Conservation (phyloP, 2,888 invertebrate genomes). For the Catocala fraxini region DNA sequence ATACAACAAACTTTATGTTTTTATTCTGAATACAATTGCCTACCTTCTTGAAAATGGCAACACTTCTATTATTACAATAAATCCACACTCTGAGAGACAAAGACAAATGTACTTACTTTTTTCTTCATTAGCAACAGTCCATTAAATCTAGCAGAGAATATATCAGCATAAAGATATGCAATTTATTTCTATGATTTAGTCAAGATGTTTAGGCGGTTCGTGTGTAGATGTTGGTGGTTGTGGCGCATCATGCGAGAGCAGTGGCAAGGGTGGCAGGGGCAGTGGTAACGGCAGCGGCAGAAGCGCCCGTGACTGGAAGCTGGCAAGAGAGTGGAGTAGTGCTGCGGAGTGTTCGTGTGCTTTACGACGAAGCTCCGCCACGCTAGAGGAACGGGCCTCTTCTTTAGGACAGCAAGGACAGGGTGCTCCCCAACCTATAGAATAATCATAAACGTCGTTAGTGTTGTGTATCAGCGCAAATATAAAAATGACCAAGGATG, state of each 20-base stretch:
- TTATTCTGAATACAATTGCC: too few species aligned
- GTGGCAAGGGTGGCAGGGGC: slow-evolving; percentile 72
- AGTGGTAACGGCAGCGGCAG: slow-evolving; percentile 78
- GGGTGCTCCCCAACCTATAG: slow-evolving; percentile 91
- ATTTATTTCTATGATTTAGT: slow-evolving; percentile 47
- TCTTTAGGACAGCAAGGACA: slow-evolving; percentile 93
- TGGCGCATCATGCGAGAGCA: slow-evolving; percentile 63
- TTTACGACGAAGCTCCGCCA: slow-evolving; percentile 96
- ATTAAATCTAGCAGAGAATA: too few species aligned
- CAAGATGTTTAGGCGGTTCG: slow-evolving; percentile 74
- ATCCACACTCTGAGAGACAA: too few species aligned
- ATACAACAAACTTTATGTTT: too few species aligned
- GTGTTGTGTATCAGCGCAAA: not conserved
- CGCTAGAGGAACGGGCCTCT: slow-evolving; percentile 94
- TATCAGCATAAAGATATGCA: too few species aligned
- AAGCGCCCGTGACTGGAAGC: slow-evolving; percentile 88
- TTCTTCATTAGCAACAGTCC: too few species aligned
- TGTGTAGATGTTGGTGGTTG: slow-evolving; percentile 50
- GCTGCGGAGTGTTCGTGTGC: slow-evolving; percentile 98
- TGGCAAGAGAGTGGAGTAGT: slow-evolving; percentile 91
- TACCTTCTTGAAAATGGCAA: too few species aligned
- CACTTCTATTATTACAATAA: too few species aligned
- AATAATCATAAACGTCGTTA: too few species aligned
- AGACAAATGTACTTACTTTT: too few species aligned
- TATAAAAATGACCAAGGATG: too few species aligned